Evolutionary conservation across 2,797 vertebrate species (phyloP).

Genomic region (Spinus olivaceus): DNA sequence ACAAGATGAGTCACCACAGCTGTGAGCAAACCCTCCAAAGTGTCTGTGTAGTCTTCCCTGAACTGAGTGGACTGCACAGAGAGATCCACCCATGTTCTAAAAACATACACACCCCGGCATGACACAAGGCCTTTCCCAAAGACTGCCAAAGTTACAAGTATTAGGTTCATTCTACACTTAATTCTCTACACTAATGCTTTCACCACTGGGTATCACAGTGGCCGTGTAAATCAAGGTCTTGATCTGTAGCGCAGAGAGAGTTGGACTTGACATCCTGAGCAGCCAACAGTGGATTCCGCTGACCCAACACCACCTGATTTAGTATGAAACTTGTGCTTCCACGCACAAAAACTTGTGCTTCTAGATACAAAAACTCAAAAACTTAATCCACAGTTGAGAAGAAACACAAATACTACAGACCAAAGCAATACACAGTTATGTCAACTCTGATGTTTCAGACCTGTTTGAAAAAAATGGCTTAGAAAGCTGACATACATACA

Average conservation of each 20-base stretch:
- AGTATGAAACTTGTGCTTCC: not conserved
- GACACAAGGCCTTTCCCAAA: not conserved
- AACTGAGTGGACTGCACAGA: not conserved
- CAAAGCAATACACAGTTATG: not conserved
- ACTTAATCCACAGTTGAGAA: not conserved
- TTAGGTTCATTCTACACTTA: not conserved
- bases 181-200: not conserved
- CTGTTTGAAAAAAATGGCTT: not conserved
- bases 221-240: not conserved
- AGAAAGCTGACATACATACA: not conserved
- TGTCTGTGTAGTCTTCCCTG: fast-evolving
- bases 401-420: not conserved
- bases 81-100: fast-evolving
- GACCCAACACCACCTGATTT: not conserved
- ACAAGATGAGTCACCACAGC: not conserved
- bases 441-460: not conserved
- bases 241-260: not conserved
- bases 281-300: not conserved
- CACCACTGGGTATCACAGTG: not conserved
- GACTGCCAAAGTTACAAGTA: not conserved
- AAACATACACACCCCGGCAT: fast-evolving
- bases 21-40: not conserved
- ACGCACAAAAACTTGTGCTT: not conserved
- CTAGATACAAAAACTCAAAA: not conserved
- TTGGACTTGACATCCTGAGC: not conserved